Evolutionary conservation across 2,797 vertebrate species (phyloP), one percentile per base, ranked within the genome.

Genomic region (Rhodeus uyekii): DNA sequence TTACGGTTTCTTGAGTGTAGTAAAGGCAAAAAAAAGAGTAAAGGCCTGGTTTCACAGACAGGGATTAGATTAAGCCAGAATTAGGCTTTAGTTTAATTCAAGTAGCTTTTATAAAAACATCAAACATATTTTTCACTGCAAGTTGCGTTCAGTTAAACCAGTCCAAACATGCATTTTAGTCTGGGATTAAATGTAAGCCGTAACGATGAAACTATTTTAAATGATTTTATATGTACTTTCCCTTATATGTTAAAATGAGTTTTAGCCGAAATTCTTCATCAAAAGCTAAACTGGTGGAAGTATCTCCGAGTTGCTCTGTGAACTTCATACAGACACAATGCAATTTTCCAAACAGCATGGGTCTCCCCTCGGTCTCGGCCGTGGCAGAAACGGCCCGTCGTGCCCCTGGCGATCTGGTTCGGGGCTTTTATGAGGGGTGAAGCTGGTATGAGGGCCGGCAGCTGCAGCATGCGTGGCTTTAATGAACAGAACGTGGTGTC

Each of bases 401-500:
- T 84, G 76, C 84, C 82, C 84, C 82, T 87, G 84, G 76, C 78
- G 60, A 79, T 87, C 75, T 75, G 82, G 83, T 39, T 48, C 53
- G 74, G 63, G 61, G 81, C 68, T 84, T 83, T 83, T 74, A 65
- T 68, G 24, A 77, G 68, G 84, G 83, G 81, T 48, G 55, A 81
- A 81, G 82, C 77, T 71, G 83, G 83, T 72, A 82, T 44, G 65
- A 73, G 50, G 67, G 84, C 82, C 3, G 69, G 85, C 84, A 98
- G 96, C 96, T 98, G 96, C 93, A 92, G 91, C 88, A 90, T 92
- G 92, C 93, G 94, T 96, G 96, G 96, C 92, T 93, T 80, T 94
- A 94, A 94, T 95, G 93, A 95, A 94, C 93, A 92, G 92, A 84
- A 85, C 90, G 88, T 88, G 92, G 89, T 91, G 80, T 94, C 93